Percentiles rank a stretch among this genome's conserved stretches.
These are phyloP conservation scores for Chrysogorgia sp. DNA, from an alignment of 92 coral and sea anemone genomes.

Conservation along the genomic window DNA sequence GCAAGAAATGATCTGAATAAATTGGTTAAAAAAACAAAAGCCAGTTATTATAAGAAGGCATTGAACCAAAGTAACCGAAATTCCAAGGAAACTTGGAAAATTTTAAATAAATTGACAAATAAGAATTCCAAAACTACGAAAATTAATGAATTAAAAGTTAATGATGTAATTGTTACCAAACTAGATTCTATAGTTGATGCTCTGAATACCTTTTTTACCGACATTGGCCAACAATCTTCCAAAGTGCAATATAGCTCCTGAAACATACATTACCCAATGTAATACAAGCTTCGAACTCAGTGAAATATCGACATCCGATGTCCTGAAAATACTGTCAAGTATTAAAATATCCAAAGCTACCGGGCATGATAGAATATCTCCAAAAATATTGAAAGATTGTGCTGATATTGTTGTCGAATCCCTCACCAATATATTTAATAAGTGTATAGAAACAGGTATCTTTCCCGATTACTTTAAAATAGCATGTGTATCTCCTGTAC, in stretches of 20 bases:
- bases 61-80: background rate
- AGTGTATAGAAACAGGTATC: background rate
- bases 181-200: background rate
- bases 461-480: conserved; percentile 8
- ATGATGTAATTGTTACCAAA: background rate
- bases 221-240: background rate
- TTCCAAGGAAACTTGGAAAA: conserved; percentile 5
- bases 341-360: conserved; percentile 6
- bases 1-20: conserved; percentile 6
- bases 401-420: background rate
- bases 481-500: too few relatives aligned
- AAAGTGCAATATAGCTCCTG: background rate
- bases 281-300: background rate
- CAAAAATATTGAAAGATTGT: conserved; percentile 10
- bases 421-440: background rate
- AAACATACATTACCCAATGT: background rate
- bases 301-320: background rate
- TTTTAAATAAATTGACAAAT: background rate
- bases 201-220: conserved; percentile 4
- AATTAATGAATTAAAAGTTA: background rate
- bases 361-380: conserved; percentile 7
- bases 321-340: background rate
- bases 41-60: background rate
- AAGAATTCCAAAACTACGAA: background rate
- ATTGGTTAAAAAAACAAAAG: conserved; percentile 3